These are phyloP conservation scores for Bradypodion pumilum DNA, from an alignment of 2,797 vertebrate species.

Conservation along the genomic window DNA sequence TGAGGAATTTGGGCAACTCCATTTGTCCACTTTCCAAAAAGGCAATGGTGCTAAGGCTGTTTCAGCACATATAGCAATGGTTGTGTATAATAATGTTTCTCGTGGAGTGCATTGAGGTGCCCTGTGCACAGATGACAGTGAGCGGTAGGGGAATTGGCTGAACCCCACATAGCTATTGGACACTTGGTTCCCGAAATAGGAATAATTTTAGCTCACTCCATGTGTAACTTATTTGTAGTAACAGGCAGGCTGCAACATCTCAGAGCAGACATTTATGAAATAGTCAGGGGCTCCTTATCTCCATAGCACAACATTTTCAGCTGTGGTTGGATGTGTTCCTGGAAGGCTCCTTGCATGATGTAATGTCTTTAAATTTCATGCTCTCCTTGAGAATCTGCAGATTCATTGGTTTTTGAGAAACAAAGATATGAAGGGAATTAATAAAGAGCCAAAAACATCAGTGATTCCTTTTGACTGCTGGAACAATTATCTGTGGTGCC, in stretches of 20 bases:
- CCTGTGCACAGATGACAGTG: too few species aligned
- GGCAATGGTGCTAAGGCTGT: too few species aligned
- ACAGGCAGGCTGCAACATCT: neutral
- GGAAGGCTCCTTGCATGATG: constrained; percentile 27
- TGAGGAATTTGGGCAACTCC: too few species aligned
- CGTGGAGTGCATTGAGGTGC: neutral
- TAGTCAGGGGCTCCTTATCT: neutral
- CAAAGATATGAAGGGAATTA: constrained; percentile 22
- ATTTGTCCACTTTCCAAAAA: too few species aligned
- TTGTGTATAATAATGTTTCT: neutral
- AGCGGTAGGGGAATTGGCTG: neutral
- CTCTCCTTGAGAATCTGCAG: constrained; percentile 33
- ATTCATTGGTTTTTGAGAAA: constrained; percentile 13
- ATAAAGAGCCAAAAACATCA: constrained; percentile 3
- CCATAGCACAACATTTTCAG: neutral
- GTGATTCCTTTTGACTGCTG: constrained; percentile 17
- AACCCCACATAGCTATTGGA: neutral
- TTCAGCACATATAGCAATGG: too few species aligned
- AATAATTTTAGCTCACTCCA: neutral
- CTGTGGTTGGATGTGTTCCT: constrained; percentile 2
- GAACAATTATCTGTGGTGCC: neutral
- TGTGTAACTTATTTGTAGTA: constrained; percentile 4
- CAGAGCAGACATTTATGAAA: neutral
- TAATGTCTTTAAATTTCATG: constrained; percentile 36
- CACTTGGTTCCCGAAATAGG: neutral